These are phyloP conservation scores for Conomelus anceps DNA, from an alignment of 2,888 invertebrate species.

Conservation along the genomic window DNA sequence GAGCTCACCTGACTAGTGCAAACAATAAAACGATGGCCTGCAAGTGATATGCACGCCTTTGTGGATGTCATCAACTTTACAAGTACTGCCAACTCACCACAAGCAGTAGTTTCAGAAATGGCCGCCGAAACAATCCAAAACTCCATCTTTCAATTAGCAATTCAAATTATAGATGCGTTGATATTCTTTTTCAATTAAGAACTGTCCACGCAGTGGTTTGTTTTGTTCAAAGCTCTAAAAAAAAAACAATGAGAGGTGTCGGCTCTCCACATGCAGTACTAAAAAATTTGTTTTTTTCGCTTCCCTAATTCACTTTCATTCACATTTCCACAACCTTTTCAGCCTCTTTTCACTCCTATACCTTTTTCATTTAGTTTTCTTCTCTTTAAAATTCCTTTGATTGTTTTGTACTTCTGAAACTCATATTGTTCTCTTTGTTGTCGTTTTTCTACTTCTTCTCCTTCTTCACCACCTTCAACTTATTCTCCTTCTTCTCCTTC, in stretches of 20 bases:
- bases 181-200: not conserved
- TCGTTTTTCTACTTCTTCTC: no score
- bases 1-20: no score
- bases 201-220: not conserved
- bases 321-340: no score
- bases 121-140: not conserved
- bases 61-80: not conserved
- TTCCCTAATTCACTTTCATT: no score
- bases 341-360: no score
- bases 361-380: no score
- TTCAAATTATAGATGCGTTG: not conserved
- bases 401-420: no score
- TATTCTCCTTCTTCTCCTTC: no score
- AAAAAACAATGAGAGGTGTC: not conserved
- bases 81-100: not conserved
- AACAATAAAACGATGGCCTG: not conserved
- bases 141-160: not conserved
- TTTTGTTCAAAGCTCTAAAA: not conserved
- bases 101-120: not conserved
- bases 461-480: no score
- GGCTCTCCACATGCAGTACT: not conserved
- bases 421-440: no score
- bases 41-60: not conserved
- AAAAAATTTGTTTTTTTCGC: no score
- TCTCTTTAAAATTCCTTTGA: no score